phyloP scores from a whole-genome alignment of 2,797 vertebrate species.

The Mareca penelope region DNA sequence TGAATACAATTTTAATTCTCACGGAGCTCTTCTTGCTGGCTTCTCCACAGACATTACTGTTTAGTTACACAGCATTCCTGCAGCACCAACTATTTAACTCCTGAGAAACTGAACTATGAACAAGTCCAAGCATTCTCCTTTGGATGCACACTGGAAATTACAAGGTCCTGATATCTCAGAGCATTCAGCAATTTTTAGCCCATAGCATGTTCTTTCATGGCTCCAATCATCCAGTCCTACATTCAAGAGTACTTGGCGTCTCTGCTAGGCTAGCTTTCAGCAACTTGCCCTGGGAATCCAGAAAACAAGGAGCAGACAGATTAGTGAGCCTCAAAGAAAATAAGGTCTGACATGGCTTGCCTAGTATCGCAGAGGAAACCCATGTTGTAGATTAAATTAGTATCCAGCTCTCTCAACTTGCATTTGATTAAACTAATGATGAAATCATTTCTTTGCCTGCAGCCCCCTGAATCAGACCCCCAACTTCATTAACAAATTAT shows the following conservation, averaged over 20 bases:
- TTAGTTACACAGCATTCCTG: not conserved
- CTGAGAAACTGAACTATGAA: not conserved
- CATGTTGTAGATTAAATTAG: not conserved
- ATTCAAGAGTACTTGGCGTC: not conserved
- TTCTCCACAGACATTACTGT: not conserved
- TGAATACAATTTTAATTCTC: not conserved
- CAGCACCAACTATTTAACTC: not conserved
- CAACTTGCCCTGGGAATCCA: not conserved
- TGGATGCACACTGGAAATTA: not conserved
- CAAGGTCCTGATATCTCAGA: not conserved
- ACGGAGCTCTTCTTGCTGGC: not conserved
- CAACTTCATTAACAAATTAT: not conserved
- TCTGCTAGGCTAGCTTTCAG: not conserved
- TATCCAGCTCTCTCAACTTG: not conserved
- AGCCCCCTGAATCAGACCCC: not conserved
- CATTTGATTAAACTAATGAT: not conserved
- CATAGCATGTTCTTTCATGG: not conserved
- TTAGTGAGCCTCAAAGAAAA: not conserved
- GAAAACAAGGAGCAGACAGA: not conserved
- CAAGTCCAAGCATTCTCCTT: not conserved
- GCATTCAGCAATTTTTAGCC: not conserved
- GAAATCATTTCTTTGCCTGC: not conserved
- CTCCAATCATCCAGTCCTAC: not conserved
- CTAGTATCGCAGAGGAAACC: not conserved
- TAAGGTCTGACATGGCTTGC: not conserved